Percentiles rank a stretch among this genome's conserved stretches.
These are phyloP conservation scores for Exephanes ischioxanthus DNA, from an alignment of 2,888 invertebrate genomes.

Conservation along the genomic window DNA sequence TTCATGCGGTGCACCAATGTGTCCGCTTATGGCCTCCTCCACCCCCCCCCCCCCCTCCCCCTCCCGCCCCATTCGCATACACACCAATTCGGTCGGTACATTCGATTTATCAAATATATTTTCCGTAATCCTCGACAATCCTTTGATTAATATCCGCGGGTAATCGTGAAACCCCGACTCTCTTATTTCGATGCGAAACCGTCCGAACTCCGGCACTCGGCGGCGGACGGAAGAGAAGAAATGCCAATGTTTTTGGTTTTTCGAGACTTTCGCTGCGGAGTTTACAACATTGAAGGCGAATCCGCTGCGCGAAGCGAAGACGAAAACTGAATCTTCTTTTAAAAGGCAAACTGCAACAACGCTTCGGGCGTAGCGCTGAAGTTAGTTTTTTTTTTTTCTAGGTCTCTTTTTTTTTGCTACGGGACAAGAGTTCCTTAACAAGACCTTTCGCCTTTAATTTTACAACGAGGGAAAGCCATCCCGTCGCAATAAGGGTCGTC, in stretches of 20 bases:
- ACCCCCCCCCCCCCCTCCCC: not conserved
- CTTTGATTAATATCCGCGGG: constrained; percentile 52
- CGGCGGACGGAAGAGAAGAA: not conserved
- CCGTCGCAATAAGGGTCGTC: constrained; percentile 34
- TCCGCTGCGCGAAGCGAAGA: not conserved
- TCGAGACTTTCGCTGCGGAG: constrained; percentile 1
- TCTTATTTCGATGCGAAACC: constrained; percentile 17
- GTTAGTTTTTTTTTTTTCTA: constrained; percentile 6
- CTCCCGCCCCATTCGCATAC: constrained; percentile 11
- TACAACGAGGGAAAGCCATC: constrained; percentile 24
- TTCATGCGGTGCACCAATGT: constrained; percentile 42
- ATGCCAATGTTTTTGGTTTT: no score
- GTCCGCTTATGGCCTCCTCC: constrained; percentile 3
- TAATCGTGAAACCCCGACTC: not conserved
- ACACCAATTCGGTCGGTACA: constrained; percentile 35
- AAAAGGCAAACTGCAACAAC: constrained; percentile 13
- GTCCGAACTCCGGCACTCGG: not conserved
- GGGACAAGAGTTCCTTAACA: constrained; percentile 9
- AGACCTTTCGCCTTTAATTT: constrained; percentile 49
- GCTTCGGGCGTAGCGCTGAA: not conserved
- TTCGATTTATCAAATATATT: constrained; percentile 61
- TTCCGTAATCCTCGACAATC: constrained; percentile 54
- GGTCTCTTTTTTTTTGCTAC: not conserved
- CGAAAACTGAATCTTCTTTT: constrained; percentile 12
- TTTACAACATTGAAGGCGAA: constrained; percentile 19